Base-by-base conservation (phyloP, 2,797 vertebrate genomes). In the Liparis tanakae region DNA sequence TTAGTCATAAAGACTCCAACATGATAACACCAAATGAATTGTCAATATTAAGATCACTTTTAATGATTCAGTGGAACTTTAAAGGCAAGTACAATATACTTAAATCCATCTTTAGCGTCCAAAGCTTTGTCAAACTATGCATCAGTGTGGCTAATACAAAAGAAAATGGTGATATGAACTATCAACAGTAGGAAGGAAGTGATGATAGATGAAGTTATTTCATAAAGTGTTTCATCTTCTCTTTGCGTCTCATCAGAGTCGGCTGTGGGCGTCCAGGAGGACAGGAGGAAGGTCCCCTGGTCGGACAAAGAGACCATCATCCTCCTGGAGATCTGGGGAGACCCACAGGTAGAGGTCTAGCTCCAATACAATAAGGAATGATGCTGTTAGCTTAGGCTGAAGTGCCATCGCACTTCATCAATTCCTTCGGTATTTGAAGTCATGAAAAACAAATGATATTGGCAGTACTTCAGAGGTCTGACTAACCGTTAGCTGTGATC, bases 251-350 rank as follows among this genome's bases (percentile, higher is more conserved):
- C 54, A 51, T 54, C 76, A 92, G 93, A 92, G 43, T 77, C 86
- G 22, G 60, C 72, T 60, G 65, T 87, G 7, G 90, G 85, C 3
- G 41, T 79, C 46, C 90, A 87, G 33, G 93, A 94, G 3, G 94
- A 94, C 64, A 81, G 91, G 44, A 93, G 90, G 76, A 94, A 94
- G 69, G 91, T 94, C 1, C 90, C 92, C 2, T 94, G 93, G 94
- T 91, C 90, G 0, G 93, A 94, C 82, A 92, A 90, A 50, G 94
- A 94, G 84, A 94, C 94, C 7, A 66, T 94, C 73, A 92, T 93
- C 70, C 93, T 94, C 4, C 84, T 94, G 72, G 93, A 94, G 83
- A 80, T 93, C 70, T 94, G 94, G 94, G 93, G 94, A 15, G 88
- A 94, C 41, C 56, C 85, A 13, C 90, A 92, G 89, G 92, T 87